These are phyloP conservation scores for Heliconius hermathena DNA, from an alignment of 1,140 invertebrate species.

Conservation along the genomic window DNA sequence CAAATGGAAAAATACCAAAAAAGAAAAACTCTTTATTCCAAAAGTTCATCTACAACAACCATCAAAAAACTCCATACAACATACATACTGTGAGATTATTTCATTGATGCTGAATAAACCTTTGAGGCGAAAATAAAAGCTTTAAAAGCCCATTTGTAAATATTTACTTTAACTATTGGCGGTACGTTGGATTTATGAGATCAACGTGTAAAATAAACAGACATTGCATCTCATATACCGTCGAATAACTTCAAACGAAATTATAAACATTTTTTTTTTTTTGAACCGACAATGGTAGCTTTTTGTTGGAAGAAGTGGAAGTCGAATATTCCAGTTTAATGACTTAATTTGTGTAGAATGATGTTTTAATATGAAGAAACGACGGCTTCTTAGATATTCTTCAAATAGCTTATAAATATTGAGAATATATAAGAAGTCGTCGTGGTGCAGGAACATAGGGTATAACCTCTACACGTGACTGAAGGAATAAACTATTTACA, in stretches of 20 bases:
- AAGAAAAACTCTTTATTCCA: neutral
- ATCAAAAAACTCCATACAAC: neutral
- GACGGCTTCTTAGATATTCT: too few species aligned
- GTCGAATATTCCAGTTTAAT: neutral
- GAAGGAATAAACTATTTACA: too few species aligned
- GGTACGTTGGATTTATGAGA: neutral
- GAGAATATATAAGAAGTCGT: too few species aligned
- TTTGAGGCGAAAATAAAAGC: conserved; percentile 8
- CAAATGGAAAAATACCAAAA: neutral
- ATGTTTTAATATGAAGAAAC: too few species aligned
- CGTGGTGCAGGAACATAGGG: too few species aligned
- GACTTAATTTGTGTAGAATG: neutral
- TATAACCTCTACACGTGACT: too few species aligned
- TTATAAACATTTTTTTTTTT: neutral
- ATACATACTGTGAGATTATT: neutral
- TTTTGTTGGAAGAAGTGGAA: neutral
- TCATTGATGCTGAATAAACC: conserved; percentile 4
- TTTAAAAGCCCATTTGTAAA: conserved; percentile 6
- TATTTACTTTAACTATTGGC: conserved; percentile 12
- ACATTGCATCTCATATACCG: neutral
- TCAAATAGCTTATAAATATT: too few species aligned
- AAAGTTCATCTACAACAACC: neutral
- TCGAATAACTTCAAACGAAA: neutral
- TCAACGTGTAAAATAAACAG: neutral
- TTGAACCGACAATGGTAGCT: neutral